Conservation (phyloP, 2,888 invertebrate species). For the Heterodera filipjevi region DNA sequence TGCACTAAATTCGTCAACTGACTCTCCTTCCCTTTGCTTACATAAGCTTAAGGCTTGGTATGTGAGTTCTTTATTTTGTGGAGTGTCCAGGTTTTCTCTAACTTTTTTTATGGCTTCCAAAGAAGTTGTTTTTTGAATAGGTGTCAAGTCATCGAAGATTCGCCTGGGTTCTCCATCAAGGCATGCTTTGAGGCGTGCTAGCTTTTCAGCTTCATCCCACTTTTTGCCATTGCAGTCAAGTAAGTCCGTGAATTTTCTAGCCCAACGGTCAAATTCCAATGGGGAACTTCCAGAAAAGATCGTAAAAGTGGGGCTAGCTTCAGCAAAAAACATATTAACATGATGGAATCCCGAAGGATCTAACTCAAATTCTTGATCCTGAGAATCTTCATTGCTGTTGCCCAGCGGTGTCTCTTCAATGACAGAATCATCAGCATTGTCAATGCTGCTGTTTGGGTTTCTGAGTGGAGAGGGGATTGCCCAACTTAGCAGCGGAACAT, state of each 20-base stretch:
- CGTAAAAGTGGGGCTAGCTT: background rate
- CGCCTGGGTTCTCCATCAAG: background rate
- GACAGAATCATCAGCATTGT: background rate
- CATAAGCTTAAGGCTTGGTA: background rate
- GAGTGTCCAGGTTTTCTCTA: background rate
- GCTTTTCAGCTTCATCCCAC: background rate
- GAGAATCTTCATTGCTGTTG: background rate
- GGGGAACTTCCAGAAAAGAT: background rate
- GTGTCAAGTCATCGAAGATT: background rate
- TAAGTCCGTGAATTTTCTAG: background rate
- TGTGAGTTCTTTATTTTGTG: background rate
- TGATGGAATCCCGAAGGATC: background rate
- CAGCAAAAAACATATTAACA: background rate
- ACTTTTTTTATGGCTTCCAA: background rate
- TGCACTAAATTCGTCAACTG: background rate
- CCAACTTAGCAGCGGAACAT: background rate
- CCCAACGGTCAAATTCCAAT: background rate
- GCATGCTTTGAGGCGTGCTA: background rate
- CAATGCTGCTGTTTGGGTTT: background rate
- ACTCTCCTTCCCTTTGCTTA: background rate
- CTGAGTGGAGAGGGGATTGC: too few relatives aligned
- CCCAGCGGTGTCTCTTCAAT: background rate
- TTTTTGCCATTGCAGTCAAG: background rate
- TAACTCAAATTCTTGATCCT: background rate
- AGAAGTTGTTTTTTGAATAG: background rate